Conservation (phyloP, 2,113 vertebrate genomes). For the Sarotherodon lohbergeri region DNA sequence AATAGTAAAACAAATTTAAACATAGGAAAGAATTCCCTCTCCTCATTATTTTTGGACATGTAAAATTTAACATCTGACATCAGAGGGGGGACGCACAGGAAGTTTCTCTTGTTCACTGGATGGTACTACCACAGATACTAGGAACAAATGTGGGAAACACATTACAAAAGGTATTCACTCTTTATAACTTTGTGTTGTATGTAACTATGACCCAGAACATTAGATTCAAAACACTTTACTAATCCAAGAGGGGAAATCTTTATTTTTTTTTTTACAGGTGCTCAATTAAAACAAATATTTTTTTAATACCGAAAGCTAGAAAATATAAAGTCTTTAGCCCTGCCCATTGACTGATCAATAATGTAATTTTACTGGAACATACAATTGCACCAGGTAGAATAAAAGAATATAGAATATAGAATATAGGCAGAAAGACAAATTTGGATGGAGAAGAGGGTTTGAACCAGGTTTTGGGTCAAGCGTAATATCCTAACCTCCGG, state of each 20-base stretch:
- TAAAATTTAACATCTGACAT: not conserved
- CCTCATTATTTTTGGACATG: not conserved
- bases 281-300: not conserved
- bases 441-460: not conserved
- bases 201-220: not conserved
- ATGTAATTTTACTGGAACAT: not conserved
- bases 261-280: not conserved
- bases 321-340: not conserved
- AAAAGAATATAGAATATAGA: not conserved
- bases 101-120: not conserved
- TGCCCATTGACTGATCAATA: not conserved
- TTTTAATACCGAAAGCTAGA: not conserved
- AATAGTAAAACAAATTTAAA: not conserved
- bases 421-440: not conserved
- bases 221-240: not conserved
- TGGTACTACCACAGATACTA: not conserved
- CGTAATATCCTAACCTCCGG: not conserved
- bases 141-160: not conserved
- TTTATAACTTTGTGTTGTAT: not conserved
- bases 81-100: not conserved
- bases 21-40: not conserved
- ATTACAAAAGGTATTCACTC: not conserved
- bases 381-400: not conserved
- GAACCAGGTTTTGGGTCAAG: not conserved
- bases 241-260: not conserved